Percentiles rank a stretch among this genome's conserved stretches.
These are phyloP conservation scores for Scelioninae gen. 2 DNA, from an alignment of 2,888 invertebrate species.

Conservation along the genomic window DNA sequence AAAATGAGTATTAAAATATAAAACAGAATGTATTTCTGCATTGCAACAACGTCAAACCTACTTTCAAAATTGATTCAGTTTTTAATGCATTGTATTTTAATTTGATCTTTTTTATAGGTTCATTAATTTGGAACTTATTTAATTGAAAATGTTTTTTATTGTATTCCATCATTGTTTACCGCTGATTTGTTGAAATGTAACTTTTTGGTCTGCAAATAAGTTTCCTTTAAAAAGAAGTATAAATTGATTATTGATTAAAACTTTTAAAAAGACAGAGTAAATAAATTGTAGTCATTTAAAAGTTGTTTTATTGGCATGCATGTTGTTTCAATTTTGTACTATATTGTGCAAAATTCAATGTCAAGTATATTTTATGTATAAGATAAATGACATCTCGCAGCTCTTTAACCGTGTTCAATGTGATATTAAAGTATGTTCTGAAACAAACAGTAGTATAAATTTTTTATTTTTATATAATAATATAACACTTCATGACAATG, in stretches of 20 bases:
- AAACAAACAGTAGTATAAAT: slow-evolving; percentile 2
- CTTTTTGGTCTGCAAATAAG: slow-evolving; percentile 21
- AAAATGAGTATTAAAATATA: slow-evolving; percentile 22
- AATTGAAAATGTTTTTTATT: not conserved
- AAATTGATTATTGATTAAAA: slow-evolving; percentile 33
- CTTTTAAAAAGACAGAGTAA: slow-evolving; percentile 7
- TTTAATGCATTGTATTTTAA: not conserved
- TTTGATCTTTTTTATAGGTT: not conserved
- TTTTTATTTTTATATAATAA: no score
- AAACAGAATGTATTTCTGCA: slow-evolving; percentile 22
- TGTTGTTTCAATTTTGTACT: slow-evolving; percentile 33
- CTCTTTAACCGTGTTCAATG: slow-evolving; percentile 27
- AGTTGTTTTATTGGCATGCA: slow-evolving; percentile 20
- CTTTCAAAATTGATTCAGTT: not conserved
- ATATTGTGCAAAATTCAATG: slow-evolving; percentile 35
- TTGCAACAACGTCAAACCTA: not conserved
- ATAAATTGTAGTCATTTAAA: slow-evolving; percentile 5
- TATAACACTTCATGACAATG: no score
- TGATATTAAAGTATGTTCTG: slow-evolving; percentile 3
- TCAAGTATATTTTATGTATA: slow-evolving; percentile 20
- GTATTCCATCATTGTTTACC: slow-evolving; percentile 33
- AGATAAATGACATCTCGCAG: slow-evolving; percentile 12
- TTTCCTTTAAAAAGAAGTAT: slow-evolving; percentile 25
- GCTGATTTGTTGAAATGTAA: slow-evolving; percentile 18
- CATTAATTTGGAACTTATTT: not conserved